Conservation (phyloP, 2,113 vertebrate species). For the Centropus unirufus region DNA sequence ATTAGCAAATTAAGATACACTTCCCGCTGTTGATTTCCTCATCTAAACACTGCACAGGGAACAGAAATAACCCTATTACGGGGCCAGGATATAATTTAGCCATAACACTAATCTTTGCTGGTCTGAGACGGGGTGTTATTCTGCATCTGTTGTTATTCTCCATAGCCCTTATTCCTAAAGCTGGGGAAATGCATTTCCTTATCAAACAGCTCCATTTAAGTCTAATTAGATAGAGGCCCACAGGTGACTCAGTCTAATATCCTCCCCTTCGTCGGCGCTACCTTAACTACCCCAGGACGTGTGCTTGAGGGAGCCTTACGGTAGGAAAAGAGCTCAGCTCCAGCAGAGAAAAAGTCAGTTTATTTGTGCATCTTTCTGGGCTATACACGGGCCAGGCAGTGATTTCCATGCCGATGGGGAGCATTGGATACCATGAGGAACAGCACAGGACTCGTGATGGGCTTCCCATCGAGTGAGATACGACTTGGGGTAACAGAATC, state of each 20-base stretch:
- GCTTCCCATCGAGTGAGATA: neutral
- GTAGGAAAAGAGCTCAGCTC: neutral
- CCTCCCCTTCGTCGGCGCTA: neutral
- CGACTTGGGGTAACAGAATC: neutral
- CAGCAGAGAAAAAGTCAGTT: conserved; percentile 21
- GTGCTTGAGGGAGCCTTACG: conserved; percentile 51
- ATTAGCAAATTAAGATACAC: conserved; percentile 76
- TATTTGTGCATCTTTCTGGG: neutral
- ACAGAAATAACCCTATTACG: conserved; percentile 63
- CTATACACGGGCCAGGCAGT: neutral
- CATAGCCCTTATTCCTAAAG: conserved; percentile 19
- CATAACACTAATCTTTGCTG: conserved; percentile 56
- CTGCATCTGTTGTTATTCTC: conserved; percentile 55
- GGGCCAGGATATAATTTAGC: conserved; percentile 60
- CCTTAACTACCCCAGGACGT: conserved; percentile 36
- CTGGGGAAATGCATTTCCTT: conserved; percentile 51
- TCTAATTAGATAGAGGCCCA: conserved; percentile 71
- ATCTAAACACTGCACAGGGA: conserved; percentile 60
- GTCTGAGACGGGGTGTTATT: conserved; percentile 38
- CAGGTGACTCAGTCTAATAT: conserved; percentile 45
- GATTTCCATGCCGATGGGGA: neutral
- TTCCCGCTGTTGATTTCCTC: conserved; percentile 66
- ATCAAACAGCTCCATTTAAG: conserved; percentile 68
- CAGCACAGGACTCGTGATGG: neutral
- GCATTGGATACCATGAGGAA: neutral